Evolutionary conservation across 2,888 invertebrate genomes (phyloP).

Genomic region (Diarsia dahlii): DNA sequence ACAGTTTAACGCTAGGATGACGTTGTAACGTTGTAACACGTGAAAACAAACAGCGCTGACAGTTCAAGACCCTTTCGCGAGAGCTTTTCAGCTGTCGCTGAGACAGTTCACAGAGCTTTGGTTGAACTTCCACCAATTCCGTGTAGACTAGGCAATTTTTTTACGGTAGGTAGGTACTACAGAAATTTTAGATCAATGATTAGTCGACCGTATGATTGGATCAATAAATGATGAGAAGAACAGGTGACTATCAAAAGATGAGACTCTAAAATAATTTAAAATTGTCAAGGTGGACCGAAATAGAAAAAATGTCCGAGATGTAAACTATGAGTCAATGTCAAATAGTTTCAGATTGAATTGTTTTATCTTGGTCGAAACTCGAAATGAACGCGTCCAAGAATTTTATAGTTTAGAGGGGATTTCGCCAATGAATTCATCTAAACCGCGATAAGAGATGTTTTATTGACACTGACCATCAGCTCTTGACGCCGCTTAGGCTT

Average conservation of each 20-base stretch:
- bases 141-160: neutral
- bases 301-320: slow-evolving; percentile 73
- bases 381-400: slow-evolving; percentile 57
- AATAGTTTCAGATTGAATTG: slow-evolving; percentile 72
- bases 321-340: slow-evolving; percentile 77
- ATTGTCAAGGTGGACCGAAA: slow-evolving; percentile 75
- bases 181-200: neutral
- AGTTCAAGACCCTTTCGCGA: slow-evolving; percentile 67
- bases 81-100: slow-evolving; percentile 33
- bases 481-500: neutral
- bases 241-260: slow-evolving; percentile 58
- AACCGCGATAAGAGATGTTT: no score
- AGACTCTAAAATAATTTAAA: slow-evolving; percentile 68
- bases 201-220: slow-evolving; percentile 7
- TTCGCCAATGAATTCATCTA: neutral
- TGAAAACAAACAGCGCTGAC: slow-evolving; percentile 74
- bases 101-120: slow-evolving; percentile 7
- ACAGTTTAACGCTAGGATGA: slow-evolving; percentile 78
- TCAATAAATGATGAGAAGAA: slow-evolving; percentile 37
- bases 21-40: slow-evolving; percentile 66
- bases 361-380: slow-evolving; percentile 62
- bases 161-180: neutral
- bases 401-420: slow-evolving; percentile 15
- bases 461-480: no score
- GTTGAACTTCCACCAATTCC: slow-evolving; percentile 2